A percentile compares a stretch with the other conserved stretches of the same genome.
Evolutionary conservation across 2,888 invertebrate species (phyloP).

Genomic region (Leptinotarsa juncta): DNA sequence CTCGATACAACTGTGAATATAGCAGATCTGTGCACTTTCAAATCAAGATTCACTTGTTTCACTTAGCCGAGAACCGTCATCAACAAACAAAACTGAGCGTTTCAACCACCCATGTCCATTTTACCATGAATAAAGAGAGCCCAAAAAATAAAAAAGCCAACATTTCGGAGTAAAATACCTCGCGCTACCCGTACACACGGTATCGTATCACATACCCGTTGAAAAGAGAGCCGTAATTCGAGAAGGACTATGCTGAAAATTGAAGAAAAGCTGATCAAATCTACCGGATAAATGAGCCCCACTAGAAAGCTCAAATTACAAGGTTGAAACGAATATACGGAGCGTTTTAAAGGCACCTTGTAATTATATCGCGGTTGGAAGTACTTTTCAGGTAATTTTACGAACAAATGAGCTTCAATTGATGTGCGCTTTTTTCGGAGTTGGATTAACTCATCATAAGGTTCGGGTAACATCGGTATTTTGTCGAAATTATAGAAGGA

Average conservation of each 20-base stretch:
- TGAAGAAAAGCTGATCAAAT: conserved; percentile 66
- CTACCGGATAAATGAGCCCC: conserved; percentile 62
- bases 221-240: conserved; percentile 53
- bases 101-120: conserved; percentile 32
- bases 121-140: conserved; percentile 37
- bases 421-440: conserved; percentile 35
- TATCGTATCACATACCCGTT: conserved; percentile 53
- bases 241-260: conserved; percentile 59
- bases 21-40: too few species aligned
- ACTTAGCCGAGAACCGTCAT: background rate
- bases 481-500: background rate
- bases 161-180: conserved; percentile 37
- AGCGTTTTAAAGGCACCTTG: conserved; percentile 53
- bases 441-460: conserved; percentile 24
- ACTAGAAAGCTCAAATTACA: conserved; percentile 55
- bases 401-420: conserved; percentile 46
- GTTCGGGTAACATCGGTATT: background rate
- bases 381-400: conserved; percentile 51
- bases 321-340: conserved; percentile 54
- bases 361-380: conserved; percentile 54
- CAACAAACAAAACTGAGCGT: background rate
- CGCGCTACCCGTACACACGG: conserved; percentile 34
- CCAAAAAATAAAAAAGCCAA: conserved; percentile 35
- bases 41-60: too few species aligned
- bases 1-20: too few species aligned